Evolutionary conservation across 2,113 vertebrate species (phyloP).

Genomic region (Corythoichthys haematopterus): DNA sequence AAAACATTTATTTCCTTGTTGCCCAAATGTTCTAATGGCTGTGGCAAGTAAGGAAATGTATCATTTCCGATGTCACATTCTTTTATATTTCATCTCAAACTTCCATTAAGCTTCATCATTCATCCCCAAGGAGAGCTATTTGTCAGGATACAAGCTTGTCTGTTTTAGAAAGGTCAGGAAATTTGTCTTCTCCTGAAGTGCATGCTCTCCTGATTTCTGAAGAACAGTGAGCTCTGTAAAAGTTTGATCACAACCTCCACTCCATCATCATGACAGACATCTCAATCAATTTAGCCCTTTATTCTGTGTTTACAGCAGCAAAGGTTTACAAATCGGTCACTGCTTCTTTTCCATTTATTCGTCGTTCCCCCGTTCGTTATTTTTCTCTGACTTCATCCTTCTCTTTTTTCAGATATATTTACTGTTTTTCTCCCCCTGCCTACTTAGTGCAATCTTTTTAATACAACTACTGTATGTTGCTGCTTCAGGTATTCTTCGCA

Average conservation of each 20-base stretch:
- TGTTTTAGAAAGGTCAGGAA: conserved; percentile 52
- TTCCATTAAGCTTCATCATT: conserved; percentile 42
- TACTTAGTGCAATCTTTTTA: conserved; percentile 11
- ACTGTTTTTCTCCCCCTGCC: conserved; percentile 11
- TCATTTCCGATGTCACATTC: conserved; percentile 34
- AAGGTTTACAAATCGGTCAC: conserved; percentile 67
- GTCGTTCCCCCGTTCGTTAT: conserved; percentile 50
- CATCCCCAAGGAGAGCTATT: conserved; percentile 38
- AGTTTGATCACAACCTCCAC: conserved; percentile 42
- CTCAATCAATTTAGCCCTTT: conserved; percentile 66
- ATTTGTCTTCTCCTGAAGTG: conserved; percentile 58
- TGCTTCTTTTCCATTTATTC: conserved; percentile 63
- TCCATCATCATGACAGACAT: conserved; percentile 72
- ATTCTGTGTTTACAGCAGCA: conserved; percentile 59
- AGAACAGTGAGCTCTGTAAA: conserved; percentile 46
- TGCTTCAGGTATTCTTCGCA: conserved; percentile 10
- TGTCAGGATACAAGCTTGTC: conserved; percentile 39
- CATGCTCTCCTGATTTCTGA: conserved; percentile 50
- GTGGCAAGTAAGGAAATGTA: conserved; percentile 12
- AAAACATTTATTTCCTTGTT: conserved; percentile 7
- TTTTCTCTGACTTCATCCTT: conserved; percentile 35
- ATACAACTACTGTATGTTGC: conserved; percentile 17
- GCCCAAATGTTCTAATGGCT: background rate
- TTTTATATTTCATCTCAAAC: conserved; percentile 30
- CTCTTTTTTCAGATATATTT: conserved; percentile 24